Conservation (phyloP, 1,140 invertebrate species). For the Bilobella aurantiaca region DNA sequence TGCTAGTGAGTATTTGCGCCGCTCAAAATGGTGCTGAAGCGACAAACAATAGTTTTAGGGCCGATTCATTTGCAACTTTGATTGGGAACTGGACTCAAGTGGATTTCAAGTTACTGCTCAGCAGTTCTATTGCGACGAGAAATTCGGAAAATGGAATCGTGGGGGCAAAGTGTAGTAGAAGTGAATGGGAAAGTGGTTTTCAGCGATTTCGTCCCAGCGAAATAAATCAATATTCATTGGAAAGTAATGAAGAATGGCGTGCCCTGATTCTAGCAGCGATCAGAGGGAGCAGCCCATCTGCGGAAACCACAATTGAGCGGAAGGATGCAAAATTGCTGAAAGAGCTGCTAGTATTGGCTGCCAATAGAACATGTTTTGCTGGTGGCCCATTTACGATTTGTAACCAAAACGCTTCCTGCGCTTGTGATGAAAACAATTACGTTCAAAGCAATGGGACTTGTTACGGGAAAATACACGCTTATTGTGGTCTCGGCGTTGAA, state of each 20-base stretch:
- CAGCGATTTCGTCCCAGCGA: not conserved
- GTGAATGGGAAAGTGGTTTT: not conserved
- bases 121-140: not conserved
- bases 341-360: not conserved
- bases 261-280: not conserved
- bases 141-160: not conserved
- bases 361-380: not conserved
- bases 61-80: not conserved
- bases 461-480: not conserved
- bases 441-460: not conserved
- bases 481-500: not conserved
- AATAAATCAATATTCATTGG: not conserved
- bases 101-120: not conserved
- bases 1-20: not conserved
- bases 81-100: not conserved
- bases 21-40: not conserved
- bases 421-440: constrained; percentile 1
- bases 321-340: not conserved
- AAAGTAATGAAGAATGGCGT: not conserved
- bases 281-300: not conserved
- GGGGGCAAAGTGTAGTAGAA: not conserved
- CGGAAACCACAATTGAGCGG: not conserved
- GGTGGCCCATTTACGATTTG: not conserved
- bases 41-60: not conserved
- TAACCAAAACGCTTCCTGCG: not conserved